A percentile compares a stretch with the other conserved stretches of the same genome.
Conservation (phyloP, 1,140 invertebrate genomes). For the Drosophila pectinifera region DNA sequence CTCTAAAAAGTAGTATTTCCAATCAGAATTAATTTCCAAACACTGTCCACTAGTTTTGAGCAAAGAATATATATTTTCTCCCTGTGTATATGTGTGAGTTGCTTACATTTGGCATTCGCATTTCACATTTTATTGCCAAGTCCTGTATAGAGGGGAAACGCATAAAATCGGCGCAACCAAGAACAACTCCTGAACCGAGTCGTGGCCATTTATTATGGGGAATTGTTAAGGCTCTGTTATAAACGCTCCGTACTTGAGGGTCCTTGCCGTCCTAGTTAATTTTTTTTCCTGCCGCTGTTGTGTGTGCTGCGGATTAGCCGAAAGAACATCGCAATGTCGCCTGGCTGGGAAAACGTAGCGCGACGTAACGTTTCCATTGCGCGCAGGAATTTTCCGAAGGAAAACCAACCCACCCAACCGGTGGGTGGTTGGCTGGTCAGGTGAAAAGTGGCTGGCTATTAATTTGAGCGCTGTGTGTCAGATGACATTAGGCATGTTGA, state of each 20-base stretch:
- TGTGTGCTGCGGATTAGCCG: slow-evolving; percentile 66
- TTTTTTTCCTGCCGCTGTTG: slow-evolving; percentile 6
- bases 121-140: slow-evolving; percentile 77
- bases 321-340: slow-evolving; percentile 52
- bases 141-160: slow-evolving; percentile 59
- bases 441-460: slow-evolving; percentile 81
- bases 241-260: slow-evolving; percentile 72
- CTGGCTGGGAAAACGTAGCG: slow-evolving; percentile 51
- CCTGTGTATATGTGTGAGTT: slow-evolving; percentile 41
- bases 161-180: slow-evolving; percentile 68
- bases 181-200: slow-evolving; percentile 50
- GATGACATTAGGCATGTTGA: slow-evolving; percentile 82
- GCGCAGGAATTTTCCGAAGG: slow-evolving; percentile 57
- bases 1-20: too few relatives aligned
- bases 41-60: neutral
- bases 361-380: slow-evolving; percentile 72
- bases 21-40: neutral
- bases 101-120: slow-evolving; percentile 74
- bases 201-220: slow-evolving; percentile 75
- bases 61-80: neutral
- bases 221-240: slow-evolving; percentile 72
- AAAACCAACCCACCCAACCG: neutral
- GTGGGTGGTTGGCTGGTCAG: slow-evolving; percentile 54
- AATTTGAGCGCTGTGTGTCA: slow-evolving; percentile 77
- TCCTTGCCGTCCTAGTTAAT: slow-evolving; percentile 26